Percentiles rank a stretch among this genome's conserved stretches.
These are phyloP conservation scores for Priocnemis perturbator DNA, from an alignment of 2,888 invertebrate genomes.

Conservation along the genomic window DNA sequence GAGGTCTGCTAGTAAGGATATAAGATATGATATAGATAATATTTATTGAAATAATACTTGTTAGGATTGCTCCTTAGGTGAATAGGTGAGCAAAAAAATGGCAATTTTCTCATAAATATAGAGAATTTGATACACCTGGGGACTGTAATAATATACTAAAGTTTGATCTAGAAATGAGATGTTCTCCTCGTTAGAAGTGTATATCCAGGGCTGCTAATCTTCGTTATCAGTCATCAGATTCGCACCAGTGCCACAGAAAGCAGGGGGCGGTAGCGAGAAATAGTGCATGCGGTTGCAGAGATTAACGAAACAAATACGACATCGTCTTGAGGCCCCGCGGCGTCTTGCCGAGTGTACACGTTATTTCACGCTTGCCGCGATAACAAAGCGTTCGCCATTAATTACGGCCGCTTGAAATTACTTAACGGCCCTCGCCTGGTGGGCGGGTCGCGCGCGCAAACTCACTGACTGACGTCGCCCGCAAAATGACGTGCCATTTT, in stretches of 20 bases:
- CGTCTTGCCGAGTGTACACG: slow-evolving; percentile 25
- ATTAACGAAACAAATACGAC: slow-evolving; percentile 47
- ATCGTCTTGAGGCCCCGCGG: slow-evolving; percentile 30
- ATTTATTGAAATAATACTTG: no score
- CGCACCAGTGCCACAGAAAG: background rate
- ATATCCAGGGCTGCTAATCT: slow-evolving; percentile 7
- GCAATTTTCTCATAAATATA: no score
- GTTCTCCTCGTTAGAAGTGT: no score
- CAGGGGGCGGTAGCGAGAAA: slow-evolving; percentile 29
- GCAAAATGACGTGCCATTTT: no score
- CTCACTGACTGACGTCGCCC: no score
- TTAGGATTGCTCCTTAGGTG: no score
- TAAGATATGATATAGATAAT: no score
- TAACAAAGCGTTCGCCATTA: slow-evolving; percentile 48
- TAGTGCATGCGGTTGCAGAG: slow-evolving; percentile 29
- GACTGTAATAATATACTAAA: no score
- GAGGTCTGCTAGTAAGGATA: no score
- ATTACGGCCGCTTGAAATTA: slow-evolving; percentile 43
- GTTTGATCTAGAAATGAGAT: no score
- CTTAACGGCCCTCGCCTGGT: slow-evolving; percentile 41
- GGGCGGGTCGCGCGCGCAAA: slow-evolving; percentile 9
- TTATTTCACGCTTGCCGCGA: slow-evolving; percentile 46
- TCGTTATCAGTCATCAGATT: slow-evolving; percentile 30
- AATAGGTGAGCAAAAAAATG: no score
- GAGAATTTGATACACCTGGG: no score